Evolutionary conservation across 2,888 invertebrate genomes (phyloP), one percentile per base, ranked within the genome.

Genomic region (Eudemis profundana): DNA sequence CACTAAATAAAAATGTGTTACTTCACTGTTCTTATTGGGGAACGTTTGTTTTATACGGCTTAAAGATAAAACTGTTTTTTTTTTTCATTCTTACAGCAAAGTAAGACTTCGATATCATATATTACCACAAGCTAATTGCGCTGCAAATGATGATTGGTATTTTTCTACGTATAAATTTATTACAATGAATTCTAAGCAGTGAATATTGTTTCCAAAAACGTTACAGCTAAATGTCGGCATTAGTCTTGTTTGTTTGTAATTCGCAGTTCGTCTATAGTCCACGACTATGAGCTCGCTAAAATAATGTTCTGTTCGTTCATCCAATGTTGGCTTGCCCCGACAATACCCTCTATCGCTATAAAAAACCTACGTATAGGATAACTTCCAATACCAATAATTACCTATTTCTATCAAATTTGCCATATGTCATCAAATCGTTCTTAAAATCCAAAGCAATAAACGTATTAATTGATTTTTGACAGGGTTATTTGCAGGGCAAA

Each of bases 171-270:
- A 62, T 29, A 63, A 56, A 63, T 49, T 56, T 63, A 64, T 57
- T 50, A 63, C 63, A 56, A 63, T 50, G 49, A 46, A 47, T 33
- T 23, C 40, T 47, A 63, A 63, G 56, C 56, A 19, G 29, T 33
- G 50, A 64, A 57, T 57, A 64, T 57, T 56, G 56, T 56, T 57
- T 50, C 54, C 63, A 57, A 64, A 63, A 63, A 62, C 10, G 15
- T 57, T 61, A 50, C 61, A 51, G 23, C 42, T 64, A 57, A 64
- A 54, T 33, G 21, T 57, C 23, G 57, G 36, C 36, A 53, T 44
- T 38, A 62, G 61, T 62, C 53, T 46, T 53, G 15, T 33, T 46
- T 61, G 44, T 53, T 46, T 61, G n/a, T 21, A 50, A 27, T 40
- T 51, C 21, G 15, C 15, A 61, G 44, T 33, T 10, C 29, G 21